Evolutionary conservation across 2,888 invertebrate genomes (phyloP).

Genomic region (Epinotia nisella): DNA sequence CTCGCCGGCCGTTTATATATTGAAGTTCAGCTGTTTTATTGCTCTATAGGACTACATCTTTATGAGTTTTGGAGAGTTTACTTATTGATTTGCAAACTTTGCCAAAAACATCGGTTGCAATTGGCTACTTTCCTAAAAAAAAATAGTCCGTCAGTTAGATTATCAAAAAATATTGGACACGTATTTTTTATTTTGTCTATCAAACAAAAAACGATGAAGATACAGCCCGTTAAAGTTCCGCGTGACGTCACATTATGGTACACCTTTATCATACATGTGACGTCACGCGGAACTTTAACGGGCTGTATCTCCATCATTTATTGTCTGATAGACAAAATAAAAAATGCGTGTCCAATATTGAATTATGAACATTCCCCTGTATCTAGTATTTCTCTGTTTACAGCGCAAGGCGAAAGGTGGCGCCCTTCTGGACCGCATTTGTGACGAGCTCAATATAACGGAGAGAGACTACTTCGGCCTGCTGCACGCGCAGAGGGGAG

Average conservation of each 20-base stretch:
- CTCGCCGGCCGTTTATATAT: slow-evolving; percentile 3
- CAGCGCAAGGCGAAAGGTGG: slow-evolving; percentile 95
- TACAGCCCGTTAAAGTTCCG: no score
- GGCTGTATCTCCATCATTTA: no score
- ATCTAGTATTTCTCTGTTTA: slow-evolving; percentile 53
- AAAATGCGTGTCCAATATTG: no score
- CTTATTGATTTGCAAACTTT: not conserved
- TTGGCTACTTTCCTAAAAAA: not conserved
- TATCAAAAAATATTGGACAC: no score
- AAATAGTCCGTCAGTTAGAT: no score
- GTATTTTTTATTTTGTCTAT: no score
- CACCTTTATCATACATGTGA: no score
- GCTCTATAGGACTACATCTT: not conserved
- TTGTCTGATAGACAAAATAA: no score
- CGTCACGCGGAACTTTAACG: no score
- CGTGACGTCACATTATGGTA: no score
- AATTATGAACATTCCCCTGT: not conserved
- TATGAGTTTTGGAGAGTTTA: slow-evolving; percentile 5
- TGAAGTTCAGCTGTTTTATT: slow-evolving; percentile 20
- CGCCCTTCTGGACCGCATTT: slow-evolving; percentile 94
- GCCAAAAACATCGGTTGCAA: not conserved
- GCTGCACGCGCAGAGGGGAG: slow-evolving; percentile 92
- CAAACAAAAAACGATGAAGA: no score
- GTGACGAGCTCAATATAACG: slow-evolving; percentile 92
- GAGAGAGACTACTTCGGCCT: slow-evolving; percentile 98